phyloP scores from a whole-genome alignment of 2,888 invertebrate genomes.

The Ptilodon capucinus region DNA sequence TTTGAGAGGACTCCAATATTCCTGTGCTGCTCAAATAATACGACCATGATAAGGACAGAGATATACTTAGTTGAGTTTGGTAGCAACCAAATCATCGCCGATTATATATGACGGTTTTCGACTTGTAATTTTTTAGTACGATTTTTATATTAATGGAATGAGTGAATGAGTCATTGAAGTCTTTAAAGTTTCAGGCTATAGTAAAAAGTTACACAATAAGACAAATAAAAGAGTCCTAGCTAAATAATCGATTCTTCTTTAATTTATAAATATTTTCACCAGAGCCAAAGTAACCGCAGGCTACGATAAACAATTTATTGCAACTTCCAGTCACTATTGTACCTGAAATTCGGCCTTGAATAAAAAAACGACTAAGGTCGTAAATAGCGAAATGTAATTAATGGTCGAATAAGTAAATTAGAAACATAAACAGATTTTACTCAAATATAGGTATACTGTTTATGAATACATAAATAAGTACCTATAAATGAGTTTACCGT shows the following conservation, averaged over 20 bases:
- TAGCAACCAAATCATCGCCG: too few species aligned
- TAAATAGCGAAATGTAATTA: background rate
- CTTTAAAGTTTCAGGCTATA: too few species aligned
- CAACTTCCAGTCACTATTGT: background rate
- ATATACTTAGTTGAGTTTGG: too few species aligned
- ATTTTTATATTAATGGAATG: too few species aligned
- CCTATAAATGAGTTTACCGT: constrained; percentile 20
- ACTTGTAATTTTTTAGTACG: too few species aligned
- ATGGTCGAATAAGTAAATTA: background rate
- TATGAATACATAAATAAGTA: background rate
- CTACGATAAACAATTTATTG: background rate
- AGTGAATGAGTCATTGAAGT: too few species aligned
- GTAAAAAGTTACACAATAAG: too few species aligned
- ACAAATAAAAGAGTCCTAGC: too few species aligned
- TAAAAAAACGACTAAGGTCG: background rate
- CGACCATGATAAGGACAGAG: too few species aligned
- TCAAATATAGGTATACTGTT: background rate
- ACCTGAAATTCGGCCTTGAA: background rate
- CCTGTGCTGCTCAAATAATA: too few species aligned
- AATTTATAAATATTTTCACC: background rate
- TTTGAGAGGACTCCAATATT: too few species aligned
- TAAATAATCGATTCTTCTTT: background rate
- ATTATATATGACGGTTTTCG: too few species aligned
- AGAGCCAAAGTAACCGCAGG: background rate
- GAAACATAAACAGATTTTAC: background rate